A percentile compares a stretch with the other conserved stretches of the same genome.
Evolutionary conservation across 1,140 invertebrate genomes (phyloP).

Genomic region (Drosophila elegans): DNA sequence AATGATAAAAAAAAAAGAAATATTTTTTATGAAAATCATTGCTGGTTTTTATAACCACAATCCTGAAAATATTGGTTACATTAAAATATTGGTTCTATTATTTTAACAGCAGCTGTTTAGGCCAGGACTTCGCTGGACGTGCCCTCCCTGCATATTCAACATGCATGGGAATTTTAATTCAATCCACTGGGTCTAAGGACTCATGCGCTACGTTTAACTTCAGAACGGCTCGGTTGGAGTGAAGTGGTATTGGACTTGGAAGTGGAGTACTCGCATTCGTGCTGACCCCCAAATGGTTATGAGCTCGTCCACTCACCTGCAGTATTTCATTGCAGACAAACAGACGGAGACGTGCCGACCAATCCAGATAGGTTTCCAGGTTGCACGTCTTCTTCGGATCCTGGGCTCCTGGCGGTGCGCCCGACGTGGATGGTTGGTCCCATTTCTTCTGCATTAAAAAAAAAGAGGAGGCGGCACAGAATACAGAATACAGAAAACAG

Average conservation of each 20-base stretch:
- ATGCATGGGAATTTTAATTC: conserved; percentile 68
- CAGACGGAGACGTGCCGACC: conserved; percentile 82
- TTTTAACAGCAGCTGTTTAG: background rate
- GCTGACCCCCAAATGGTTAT: conserved; percentile 34
- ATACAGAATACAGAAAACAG: background rate
- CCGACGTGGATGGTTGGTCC: conserved; percentile 76
- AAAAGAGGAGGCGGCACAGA: conserved; percentile 10
- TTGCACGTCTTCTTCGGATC: conserved; percentile 84
- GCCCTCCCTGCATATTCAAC: conserved; percentile 55
- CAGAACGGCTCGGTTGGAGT: background rate
- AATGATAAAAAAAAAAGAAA: too few relatives aligned
- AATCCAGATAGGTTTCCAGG: conserved; percentile 83
- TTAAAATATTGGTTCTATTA: background rate
- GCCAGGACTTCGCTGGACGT: conserved; percentile 27
- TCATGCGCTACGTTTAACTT: conserved; percentile 55
- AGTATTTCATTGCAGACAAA: conserved; percentile 84
- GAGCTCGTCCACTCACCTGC: conserved; percentile 67
- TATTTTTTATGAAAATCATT: too few relatives aligned
- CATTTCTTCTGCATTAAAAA: conserved; percentile 70
- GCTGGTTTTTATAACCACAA: too few relatives aligned
- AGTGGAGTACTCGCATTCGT: background rate
- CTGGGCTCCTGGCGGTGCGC: conserved; percentile 72
- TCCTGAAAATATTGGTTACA: too few relatives aligned
- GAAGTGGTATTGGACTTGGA: background rate
- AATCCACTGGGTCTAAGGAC: conserved; percentile 70